Conservation (phyloP, 1,140 invertebrate genomes). For the Samia ricini region DNA sequence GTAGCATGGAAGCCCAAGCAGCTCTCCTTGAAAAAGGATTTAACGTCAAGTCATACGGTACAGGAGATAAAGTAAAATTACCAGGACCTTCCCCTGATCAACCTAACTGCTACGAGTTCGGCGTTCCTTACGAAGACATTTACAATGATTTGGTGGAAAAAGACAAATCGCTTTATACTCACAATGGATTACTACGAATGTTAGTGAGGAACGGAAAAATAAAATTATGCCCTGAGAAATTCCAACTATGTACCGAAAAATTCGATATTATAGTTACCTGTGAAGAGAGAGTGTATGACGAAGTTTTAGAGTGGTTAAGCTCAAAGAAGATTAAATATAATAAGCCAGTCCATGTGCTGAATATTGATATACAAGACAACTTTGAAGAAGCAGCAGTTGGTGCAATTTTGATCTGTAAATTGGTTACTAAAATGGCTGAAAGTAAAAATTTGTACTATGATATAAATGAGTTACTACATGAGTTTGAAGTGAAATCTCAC, state of each 20-base stretch:
- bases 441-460: conserved; percentile 98
- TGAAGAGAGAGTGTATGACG: conserved; percentile 99
- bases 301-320: conserved; percentile 90
- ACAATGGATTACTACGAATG: conserved; percentile 99
- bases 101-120: conserved; percentile 99
- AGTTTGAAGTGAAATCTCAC: conserved; percentile 94
- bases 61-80: conserved; percentile 98
- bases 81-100: conserved; percentile 96
- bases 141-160: conserved; percentile 95
- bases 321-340: conserved; percentile 84
- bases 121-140: conserved; percentile 96
- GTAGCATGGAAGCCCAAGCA: conserved; percentile 99
- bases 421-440: conserved; percentile 92
- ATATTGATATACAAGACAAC: conserved; percentile 99
- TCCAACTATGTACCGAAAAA: conserved; percentile 93
- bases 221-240: conserved; percentile 95
- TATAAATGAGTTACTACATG: conserved; percentile 97
- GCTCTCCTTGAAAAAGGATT: conserved; percentile 98
- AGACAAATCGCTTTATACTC: conserved; percentile 96
- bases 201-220: conserved; percentile 97
- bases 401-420: conserved; percentile 97
- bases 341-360: conserved; percentile 96
- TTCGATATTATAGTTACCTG: conserved; percentile 99
- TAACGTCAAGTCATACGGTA: conserved; percentile 97
- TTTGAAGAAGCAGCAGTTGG: conserved; percentile 99